Evolutionary conservation across 2,888 invertebrate species (phyloP), one percentile per base, ranked within the genome.

Genomic region (Metacarcinus magister): DNA sequence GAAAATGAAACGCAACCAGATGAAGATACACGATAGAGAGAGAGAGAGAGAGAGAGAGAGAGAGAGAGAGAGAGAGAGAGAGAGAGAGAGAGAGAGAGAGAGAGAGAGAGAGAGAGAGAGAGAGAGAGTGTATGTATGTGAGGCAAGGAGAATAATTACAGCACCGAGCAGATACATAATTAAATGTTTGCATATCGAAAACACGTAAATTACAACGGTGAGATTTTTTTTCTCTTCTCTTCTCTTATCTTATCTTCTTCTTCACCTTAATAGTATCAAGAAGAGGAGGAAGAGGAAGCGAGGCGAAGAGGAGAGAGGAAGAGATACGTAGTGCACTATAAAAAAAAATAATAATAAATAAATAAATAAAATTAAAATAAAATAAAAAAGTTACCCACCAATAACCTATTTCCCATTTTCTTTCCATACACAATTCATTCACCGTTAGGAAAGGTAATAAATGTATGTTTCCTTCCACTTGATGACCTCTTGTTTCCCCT

Each of bases 1-100:
- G 82, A 82, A 32, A 82, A 82, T 82, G 32, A 82, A 32, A 82
- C 32, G 2, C 32, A 32, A 2, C 10, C 1, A 82, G 82, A 82
- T 10, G 82, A 82, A 23, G 82, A 82, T 82, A 28, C 82, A 82
- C n/a, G 67, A 7, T 2, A 67, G 67, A 67, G n/a, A 67, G 67
- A 67, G n/a, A 67, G 67, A 67, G n/a, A 67, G 67, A 67, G n/a
- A 67, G 67, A n/a, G n/a, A 67, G 67, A 67, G n/a, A 67, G 67
- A 67, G n/a, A 67, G n/a, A 67, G 67, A 67, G 67, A 67, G 67
- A 67, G n/a, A 67, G 67, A 67, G n/a, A 67, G 67, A 67, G n/a
- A 67, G 67, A 67, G n/a, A 67, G 67, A 67, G n/a, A 67, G 67
- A 67, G n/a, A 67, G 60, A 67, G 19, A 67, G 60, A 67, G 19